Conservation (phyloP, 2,113 vertebrate species). For the Phalacrocorax aristotelis region DNA sequence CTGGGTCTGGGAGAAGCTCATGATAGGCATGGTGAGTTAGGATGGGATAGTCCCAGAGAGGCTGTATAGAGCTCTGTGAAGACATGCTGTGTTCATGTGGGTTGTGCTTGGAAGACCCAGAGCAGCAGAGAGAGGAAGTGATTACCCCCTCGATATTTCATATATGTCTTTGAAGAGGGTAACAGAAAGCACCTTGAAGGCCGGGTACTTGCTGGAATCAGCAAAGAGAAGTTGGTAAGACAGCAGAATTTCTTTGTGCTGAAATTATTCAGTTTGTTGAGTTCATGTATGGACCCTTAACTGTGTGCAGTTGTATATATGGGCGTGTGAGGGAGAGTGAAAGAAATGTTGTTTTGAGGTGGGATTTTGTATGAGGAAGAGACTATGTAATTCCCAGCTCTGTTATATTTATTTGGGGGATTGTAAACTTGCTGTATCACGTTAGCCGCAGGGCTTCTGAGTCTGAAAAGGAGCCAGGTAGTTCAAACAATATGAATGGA, state of each 20-base stretch:
- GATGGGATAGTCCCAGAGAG: not conserved
- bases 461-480: constrained; percentile 5
- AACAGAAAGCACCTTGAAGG: not conserved
- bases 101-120: not conserved
- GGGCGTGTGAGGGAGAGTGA: not conserved
- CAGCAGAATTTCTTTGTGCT: not conserved
- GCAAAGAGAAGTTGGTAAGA: not conserved
- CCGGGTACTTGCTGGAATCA: not conserved
- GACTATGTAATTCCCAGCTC: not conserved
- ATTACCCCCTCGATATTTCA: not conserved
- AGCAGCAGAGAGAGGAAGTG: not conserved
- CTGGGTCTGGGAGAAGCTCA: not conserved
- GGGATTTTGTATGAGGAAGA: not conserved
- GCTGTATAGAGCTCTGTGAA: accelerated
- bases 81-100: not conserved
- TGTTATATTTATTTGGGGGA: not conserved
- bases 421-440: constrained; percentile 8
- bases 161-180: not conserved
- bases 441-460: not conserved
- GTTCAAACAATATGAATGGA: not conserved
- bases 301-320: not conserved
- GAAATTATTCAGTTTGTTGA: not conserved
- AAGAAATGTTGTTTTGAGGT: not conserved
- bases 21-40: not conserved
- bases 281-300: not conserved